These are phyloP conservation scores for Agelastica alni DNA, from an alignment of 2,888 invertebrate species.

Conservation along the genomic window DNA sequence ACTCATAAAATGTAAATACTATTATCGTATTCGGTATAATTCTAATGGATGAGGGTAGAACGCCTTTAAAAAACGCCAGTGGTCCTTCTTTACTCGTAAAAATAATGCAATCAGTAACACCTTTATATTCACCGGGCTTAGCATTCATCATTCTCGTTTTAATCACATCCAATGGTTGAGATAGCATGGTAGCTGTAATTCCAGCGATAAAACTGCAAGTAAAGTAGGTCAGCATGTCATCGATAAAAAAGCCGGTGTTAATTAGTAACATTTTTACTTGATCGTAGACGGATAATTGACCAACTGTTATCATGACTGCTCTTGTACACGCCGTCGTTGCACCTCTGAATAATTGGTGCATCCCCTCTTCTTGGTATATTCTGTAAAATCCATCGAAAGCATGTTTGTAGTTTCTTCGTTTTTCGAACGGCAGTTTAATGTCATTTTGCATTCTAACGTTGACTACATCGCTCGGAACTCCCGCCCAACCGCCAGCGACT, in stretches of 20 bases:
- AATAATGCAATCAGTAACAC: conserved; percentile 70
- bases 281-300: conserved; percentile 83
- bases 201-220: conserved; percentile 84
- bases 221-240: conserved; percentile 72
- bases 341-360: conserved; percentile 81
- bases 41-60: conserved; percentile 91
- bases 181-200: conserved; percentile 84
- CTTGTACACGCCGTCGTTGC: conserved; percentile 87
- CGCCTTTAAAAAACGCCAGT: conserved; percentile 92
- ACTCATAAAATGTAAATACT: conserved; percentile 94
- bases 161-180: conserved; percentile 95
- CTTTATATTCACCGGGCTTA: conserved; percentile 84
- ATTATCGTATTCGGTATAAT: conserved; percentile 95
- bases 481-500: conserved; percentile 86
- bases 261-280: conserved; percentile 70
- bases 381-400: conserved; percentile 87
- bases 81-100: conserved; percentile 88
- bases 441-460: conserved; percentile 99
- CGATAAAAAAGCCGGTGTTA: conserved; percentile 12
- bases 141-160: conserved; percentile 99
- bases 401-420: conserved; percentile 93
- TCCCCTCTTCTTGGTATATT: conserved; percentile 81
- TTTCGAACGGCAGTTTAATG: conserved; percentile 82
- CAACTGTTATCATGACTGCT: conserved; percentile 94
- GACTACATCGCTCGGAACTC: conserved; percentile 95